Percentiles rank a stretch among this genome's conserved stretches.
Conservation (phyloP, 2,113 vertebrate genomes). For the Malurus alboscapulatus region DNA sequence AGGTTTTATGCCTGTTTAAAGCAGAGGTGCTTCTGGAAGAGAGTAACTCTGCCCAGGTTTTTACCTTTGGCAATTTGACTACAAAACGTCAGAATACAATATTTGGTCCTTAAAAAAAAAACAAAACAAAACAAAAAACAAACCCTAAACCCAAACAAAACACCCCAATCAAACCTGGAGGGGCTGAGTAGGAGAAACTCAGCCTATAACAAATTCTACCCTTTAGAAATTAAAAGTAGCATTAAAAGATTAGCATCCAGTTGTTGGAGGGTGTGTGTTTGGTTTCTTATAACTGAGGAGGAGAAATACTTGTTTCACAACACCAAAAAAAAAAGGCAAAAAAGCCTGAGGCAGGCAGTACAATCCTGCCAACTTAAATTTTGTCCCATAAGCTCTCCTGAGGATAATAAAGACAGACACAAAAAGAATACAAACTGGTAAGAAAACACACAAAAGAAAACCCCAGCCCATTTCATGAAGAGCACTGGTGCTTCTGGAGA, state of each 20-base stretch:
- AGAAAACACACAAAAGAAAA: neutral
- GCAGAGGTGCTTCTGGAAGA: neutral
- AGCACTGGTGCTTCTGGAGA: neutral
- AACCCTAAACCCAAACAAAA: neutral
- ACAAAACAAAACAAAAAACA: neutral
- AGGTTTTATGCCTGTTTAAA: neutral
- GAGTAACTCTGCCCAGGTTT: neutral
- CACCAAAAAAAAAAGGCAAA: neutral
- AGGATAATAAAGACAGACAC: conserved; percentile 52
- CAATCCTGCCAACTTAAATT: conserved; percentile 46
- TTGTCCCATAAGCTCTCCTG: conserved; percentile 41
- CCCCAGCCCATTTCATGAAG: neutral
- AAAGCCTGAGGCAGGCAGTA: conserved; percentile 34
- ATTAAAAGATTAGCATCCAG: neutral
- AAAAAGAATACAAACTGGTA: conserved; percentile 42
- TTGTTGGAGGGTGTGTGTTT: neutral
- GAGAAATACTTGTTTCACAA: conserved; percentile 62
- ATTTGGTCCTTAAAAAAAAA: neutral
- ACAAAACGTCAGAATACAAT: neutral
- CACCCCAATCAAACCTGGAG: neutral
- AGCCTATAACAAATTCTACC: neutral
- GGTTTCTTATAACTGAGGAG: conserved; percentile 53
- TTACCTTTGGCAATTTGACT: neutral
- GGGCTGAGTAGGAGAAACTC: neutral
- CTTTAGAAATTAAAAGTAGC: neutral